These are phyloP conservation scores for Cordilura impudica DNA, from an alignment of 2,888 invertebrate species.

Conservation along the genomic window DNA sequence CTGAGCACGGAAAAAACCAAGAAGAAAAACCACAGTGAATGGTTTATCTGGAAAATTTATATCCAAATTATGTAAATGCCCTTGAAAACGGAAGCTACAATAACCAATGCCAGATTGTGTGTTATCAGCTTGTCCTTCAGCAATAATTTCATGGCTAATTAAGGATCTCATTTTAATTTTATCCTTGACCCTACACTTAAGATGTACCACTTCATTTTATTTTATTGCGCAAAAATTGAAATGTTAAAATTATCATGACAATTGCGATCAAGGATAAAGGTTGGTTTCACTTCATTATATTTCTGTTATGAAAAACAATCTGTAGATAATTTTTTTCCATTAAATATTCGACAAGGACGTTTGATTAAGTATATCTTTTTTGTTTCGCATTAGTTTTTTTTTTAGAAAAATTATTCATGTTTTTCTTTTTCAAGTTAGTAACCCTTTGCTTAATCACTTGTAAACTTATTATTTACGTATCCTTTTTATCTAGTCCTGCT, in stretches of 20 bases:
- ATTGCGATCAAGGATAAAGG: background rate
- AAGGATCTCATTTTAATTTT: too few species aligned
- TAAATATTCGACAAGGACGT: background rate
- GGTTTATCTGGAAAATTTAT: too few species aligned
- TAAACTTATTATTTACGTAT: background rate
- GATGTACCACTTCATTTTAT: background rate
- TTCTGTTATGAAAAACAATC: background rate
- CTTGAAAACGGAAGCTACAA: too few species aligned
- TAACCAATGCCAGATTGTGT: too few species aligned
- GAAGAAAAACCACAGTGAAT: too few species aligned
- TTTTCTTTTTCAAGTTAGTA: background rate
- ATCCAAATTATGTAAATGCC: too few species aligned
- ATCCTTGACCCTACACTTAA: background rate
- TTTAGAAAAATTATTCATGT: background rate
- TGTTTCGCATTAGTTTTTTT: background rate
- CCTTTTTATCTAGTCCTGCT: background rate
- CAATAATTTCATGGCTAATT: background rate
- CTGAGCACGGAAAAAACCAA: too few species aligned
- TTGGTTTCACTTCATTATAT: background rate
- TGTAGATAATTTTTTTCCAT: background rate
- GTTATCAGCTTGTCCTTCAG: background rate
- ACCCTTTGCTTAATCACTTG: background rate
- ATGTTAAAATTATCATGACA: background rate
- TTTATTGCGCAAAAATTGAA: background rate
- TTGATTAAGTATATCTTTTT: background rate